A percentile compares a stretch with the other conserved stretches of the same genome.
Evolutionary conservation across 2,797 vertebrate genomes (phyloP).

Genomic region (Ptychadena robeensis): DNA sequence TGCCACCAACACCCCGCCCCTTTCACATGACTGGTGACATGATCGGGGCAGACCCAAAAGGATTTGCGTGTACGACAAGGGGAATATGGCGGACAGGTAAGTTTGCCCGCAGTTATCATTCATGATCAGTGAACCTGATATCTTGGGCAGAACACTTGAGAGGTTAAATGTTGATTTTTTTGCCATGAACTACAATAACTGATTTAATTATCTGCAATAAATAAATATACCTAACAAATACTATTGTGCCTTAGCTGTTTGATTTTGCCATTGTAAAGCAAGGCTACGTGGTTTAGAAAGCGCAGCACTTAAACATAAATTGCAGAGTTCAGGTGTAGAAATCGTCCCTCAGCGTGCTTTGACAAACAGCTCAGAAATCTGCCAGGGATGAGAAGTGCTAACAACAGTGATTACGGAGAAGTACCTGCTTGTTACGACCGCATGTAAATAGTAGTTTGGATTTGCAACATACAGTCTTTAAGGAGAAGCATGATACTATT

Average conservation of each 20-base stretch:
- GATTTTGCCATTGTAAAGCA: background rate
- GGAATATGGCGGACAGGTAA: too few species aligned
- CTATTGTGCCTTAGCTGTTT: background rate
- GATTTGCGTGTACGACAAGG: too few species aligned
- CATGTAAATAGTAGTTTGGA: constrained; percentile 48
- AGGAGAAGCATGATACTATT: constrained; percentile 26
- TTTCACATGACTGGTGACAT: too few species aligned
- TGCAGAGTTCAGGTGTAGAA: background rate
- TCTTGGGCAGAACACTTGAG: too few species aligned
- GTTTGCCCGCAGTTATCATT: too few species aligned
- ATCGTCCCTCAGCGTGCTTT: constrained; percentile 10
- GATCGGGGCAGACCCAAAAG: too few species aligned
- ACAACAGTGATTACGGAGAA: constrained; percentile 49
- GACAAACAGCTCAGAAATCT: constrained; percentile 27
- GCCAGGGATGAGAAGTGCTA: constrained; percentile 36
- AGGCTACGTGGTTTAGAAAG: background rate
- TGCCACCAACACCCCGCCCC: too few species aligned
- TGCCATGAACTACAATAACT: background rate
- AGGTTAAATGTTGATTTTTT: background rate
- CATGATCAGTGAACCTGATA: too few species aligned
- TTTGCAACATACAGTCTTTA: constrained; percentile 8
- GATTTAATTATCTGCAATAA: background rate
- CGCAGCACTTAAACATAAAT: background rate
- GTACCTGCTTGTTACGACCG: constrained; percentile 46
- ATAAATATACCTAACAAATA: background rate